Evolutionary conservation across 2,888 invertebrate species (phyloP).

Genomic region (Andrena haemorrhoa): DNA sequence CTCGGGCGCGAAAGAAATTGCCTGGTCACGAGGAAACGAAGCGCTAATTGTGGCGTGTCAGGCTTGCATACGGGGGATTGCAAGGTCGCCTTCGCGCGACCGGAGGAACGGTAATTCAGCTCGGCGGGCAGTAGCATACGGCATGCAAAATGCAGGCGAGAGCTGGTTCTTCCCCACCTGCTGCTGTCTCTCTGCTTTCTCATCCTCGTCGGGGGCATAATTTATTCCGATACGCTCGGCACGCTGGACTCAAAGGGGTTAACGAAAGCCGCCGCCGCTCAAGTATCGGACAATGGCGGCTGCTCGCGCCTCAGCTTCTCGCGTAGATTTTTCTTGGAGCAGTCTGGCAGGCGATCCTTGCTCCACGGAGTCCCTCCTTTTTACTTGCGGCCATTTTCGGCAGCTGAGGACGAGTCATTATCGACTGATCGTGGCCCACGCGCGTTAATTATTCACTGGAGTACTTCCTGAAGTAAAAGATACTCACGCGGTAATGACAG

Average conservation of each 20-base stretch:
- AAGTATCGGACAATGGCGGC: background rate
- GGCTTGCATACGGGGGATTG: slow-evolving; percentile 30
- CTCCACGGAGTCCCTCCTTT: background rate
- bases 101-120: slow-evolving; percentile 71
- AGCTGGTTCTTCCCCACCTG: slow-evolving; percentile 62
- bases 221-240: slow-evolving; percentile 30
- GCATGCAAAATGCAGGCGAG: slow-evolving; percentile 75
- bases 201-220: slow-evolving; percentile 2
- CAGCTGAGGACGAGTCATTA: background rate
- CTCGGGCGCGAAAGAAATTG: slow-evolving; percentile 50
- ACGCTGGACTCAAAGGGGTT: background rate
- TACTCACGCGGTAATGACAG: slow-evolving; percentile 2
- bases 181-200: slow-evolving; percentile 30
- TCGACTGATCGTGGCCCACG: background rate
- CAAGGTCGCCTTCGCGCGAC: slow-evolving; percentile 46
- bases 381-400: no score
- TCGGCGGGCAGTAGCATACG: slow-evolving; percentile 72
- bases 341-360: background rate
- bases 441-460: background rate
- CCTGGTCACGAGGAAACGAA: slow-evolving; percentile 44
- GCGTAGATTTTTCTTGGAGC: background rate
- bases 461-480: slow-evolving; percentile 11
- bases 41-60: slow-evolving; percentile 61
- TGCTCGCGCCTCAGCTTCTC: background rate
- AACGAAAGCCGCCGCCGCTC: background rate